Conservation (phyloP, 2,113 vertebrate species). For the Eolophus roseicapilla region DNA sequence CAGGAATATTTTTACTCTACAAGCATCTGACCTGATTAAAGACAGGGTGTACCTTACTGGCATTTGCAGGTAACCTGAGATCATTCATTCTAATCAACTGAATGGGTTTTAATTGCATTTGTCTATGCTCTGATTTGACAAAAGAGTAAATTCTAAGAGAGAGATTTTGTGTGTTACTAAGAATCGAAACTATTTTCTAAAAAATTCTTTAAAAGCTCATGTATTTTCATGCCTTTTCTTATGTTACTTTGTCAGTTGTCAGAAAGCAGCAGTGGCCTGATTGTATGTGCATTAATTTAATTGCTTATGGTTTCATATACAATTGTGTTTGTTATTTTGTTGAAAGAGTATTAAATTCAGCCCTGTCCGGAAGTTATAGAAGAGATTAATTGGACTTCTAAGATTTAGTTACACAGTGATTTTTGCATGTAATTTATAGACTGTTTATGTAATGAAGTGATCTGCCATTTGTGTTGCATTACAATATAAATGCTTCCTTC, state of each 20-base stretch:
- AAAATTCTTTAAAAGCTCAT: background rate
- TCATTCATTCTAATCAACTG: background rate
- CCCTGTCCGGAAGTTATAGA: background rate
- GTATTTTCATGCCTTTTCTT: background rate
- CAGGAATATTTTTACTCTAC: slow-evolving; percentile 90
- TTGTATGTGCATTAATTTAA: background rate
- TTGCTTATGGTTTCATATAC: background rate
- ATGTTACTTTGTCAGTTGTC: background rate
- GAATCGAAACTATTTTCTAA: background rate
- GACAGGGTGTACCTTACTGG: slow-evolving; percentile 94
- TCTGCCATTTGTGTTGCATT: background rate
- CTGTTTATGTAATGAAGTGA: background rate
- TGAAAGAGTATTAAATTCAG: background rate
- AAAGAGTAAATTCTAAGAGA: background rate
- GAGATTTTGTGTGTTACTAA: background rate
- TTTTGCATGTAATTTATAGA: background rate
- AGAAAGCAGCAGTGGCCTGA: background rate
- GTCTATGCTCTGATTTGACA: background rate
- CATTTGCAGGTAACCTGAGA: slow-evolving; percentile 80
- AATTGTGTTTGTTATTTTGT: background rate
- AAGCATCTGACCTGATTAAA: slow-evolving; percentile 93
- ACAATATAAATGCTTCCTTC: background rate
- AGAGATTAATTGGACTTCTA: background rate
- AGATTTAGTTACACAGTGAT: background rate
- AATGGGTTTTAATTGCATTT: background rate